These are phyloP conservation scores for Salvator merianae DNA, from an alignment of 2,113 vertebrate species.

Conservation along the genomic window DNA sequence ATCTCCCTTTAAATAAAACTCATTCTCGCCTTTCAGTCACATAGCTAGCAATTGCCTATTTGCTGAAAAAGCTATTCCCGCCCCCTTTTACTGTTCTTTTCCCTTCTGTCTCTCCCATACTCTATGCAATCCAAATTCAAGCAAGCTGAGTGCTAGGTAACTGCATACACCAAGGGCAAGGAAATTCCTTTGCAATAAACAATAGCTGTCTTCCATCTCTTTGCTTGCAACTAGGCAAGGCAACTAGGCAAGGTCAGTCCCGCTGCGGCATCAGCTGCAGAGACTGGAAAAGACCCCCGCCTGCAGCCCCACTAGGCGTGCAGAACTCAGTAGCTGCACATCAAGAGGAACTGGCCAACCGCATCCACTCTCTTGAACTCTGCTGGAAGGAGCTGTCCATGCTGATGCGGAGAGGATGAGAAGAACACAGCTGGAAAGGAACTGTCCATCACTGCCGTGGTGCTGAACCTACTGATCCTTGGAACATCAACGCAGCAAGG, in stretches of 20 bases:
- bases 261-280: conserved; percentile 34
- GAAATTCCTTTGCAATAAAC: conserved; percentile 41
- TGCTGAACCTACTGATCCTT: conserved; percentile 52
- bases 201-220: conserved; percentile 36
- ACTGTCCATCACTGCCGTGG: conserved; percentile 46
- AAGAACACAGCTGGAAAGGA: neutral
- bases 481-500: neutral
- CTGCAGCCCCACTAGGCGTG: neutral
- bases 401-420: too few relatives aligned
- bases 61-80: conserved; percentile 64
- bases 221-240: conserved; percentile 49
- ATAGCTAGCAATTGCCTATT: conserved; percentile 61
- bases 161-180: neutral
- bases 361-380: neutral
- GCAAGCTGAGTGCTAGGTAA: conserved; percentile 46
- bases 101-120: conserved; percentile 18
- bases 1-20: conserved; percentile 52
- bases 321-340: neutral
- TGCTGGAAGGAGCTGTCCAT: too few relatives aligned
- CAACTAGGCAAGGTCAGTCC: conserved; percentile 59
- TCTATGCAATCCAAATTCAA: conserved; percentile 48
- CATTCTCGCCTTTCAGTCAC: conserved; percentile 46
- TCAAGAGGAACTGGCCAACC: neutral
- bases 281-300: neutral
- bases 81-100: conserved; percentile 47